A percentile compares a stretch with the other conserved stretches of the same genome.
phyloP scores from a whole-genome alignment of 1,140 invertebrate genomes.

The Anthonomus grandis region DNA sequence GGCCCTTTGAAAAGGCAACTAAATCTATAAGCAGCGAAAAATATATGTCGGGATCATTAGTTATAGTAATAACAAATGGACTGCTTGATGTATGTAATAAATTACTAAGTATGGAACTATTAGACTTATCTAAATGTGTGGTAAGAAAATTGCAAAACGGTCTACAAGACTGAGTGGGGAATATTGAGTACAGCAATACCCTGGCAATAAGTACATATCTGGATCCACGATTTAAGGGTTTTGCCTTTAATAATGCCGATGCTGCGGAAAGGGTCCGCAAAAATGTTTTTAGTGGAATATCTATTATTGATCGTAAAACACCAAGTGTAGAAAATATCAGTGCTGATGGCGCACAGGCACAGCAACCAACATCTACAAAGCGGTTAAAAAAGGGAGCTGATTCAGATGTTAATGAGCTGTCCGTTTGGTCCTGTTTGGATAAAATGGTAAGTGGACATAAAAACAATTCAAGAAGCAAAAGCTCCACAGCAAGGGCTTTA shows the following conservation, averaged over 20 bases:
- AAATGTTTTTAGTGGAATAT: no score
- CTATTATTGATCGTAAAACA: no score
- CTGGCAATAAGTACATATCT: background rate
- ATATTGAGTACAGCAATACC: background rate
- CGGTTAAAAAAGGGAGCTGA: background rate
- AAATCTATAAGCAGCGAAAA: constrained; percentile 14
- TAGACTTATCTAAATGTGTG: background rate
- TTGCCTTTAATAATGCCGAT: background rate
- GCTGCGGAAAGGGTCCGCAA: background rate
- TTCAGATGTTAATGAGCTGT: background rate
- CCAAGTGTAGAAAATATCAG: no score
- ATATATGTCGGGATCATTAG: background rate
- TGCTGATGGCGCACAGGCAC: no score
- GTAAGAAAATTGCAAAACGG: background rate
- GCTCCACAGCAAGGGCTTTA: no score
- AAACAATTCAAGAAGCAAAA: background rate
- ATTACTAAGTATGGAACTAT: constrained; percentile 2
- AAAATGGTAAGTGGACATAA: constrained; percentile 4
- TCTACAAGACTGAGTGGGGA: background rate
- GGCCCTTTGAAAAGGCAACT: constrained; percentile 13
- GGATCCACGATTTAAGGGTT: background rate
- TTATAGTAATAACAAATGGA: constrained; percentile 12
- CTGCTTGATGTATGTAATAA: background rate
- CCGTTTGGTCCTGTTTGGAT: background rate
- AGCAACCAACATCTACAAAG: constrained; percentile 1